A percentile compares a stretch with the other conserved stretches of the same genome.
Evolutionary conservation across 2,888 invertebrate genomes (phyloP).

Genomic region (Drosophila prolongata): DNA sequence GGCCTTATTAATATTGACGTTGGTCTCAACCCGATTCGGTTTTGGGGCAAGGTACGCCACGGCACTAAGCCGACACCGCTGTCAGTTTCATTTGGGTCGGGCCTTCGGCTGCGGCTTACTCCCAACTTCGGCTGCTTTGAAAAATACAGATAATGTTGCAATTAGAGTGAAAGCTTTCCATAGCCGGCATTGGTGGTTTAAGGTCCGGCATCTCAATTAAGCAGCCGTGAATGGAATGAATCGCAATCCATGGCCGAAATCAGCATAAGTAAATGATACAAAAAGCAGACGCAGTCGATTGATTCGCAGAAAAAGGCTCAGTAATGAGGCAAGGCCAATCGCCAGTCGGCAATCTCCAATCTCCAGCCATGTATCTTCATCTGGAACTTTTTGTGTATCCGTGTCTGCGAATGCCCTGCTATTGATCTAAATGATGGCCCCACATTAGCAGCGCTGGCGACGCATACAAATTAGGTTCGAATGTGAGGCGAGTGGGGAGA

Average conservation of each 20-base stretch:
- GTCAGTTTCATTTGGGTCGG: slow-evolving; percentile 60
- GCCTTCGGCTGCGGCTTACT: slow-evolving; percentile 43
- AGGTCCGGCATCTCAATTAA: slow-evolving; percentile 62
- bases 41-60: slow-evolving; percentile 3
- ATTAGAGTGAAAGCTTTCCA: slow-evolving; percentile 80
- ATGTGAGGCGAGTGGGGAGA: slow-evolving; percentile 30
- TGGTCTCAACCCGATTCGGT: slow-evolving; percentile 17
- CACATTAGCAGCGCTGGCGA: slow-evolving; percentile 71
- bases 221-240: slow-evolving; percentile 24
- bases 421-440: slow-evolving; percentile 77
- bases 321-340: slow-evolving; percentile 40
- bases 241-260: slow-evolving; percentile 47
- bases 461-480: slow-evolving; percentile 71
- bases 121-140: slow-evolving; percentile 48
- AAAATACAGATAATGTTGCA: slow-evolving; percentile 67
- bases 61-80: slow-evolving; percentile 61
- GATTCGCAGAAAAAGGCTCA: slow-evolving; percentile 57
- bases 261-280: slow-evolving; percentile 72
- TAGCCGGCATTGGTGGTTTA: slow-evolving; percentile 34
- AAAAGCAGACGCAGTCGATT: slow-evolving; percentile 58
- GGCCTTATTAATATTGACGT: slow-evolving; percentile 73
- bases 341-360: background rate
- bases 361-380: slow-evolving; percentile 20
- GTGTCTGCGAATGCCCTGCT: slow-evolving; percentile 39
- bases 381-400: slow-evolving; percentile 15